Conservation (phyloP, 2,113 vertebrate species). For the Sebastes schlegelii region DNA sequence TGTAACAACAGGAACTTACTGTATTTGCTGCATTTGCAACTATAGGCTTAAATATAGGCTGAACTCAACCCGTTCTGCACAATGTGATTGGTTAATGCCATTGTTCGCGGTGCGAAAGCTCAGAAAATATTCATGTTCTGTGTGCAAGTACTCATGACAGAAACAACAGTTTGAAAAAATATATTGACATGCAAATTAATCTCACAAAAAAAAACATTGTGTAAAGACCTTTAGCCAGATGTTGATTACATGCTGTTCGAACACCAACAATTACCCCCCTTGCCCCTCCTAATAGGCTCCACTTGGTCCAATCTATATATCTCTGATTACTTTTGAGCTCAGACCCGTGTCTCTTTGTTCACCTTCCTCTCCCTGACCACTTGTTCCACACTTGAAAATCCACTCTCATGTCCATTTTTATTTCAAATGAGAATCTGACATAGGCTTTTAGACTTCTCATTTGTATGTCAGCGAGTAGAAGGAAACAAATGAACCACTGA, state of each 20-base stretch:
- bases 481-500: neutral
- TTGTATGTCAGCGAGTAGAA: neutral
- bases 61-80: too few relatives aligned
- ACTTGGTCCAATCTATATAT: neutral
- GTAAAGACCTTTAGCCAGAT: neutral
- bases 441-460: neutral
- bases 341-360: neutral
- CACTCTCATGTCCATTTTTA: neutral
- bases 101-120: too few relatives aligned
- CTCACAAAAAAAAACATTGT: too few relatives aligned
- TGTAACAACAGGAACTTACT: too few relatives aligned
- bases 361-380: neutral
- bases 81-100: too few relatives aligned
- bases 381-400: constrained; percentile 9
- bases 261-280: neutral
- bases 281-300: neutral
- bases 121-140: too few relatives aligned
- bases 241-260: neutral
- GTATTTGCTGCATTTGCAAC: too few relatives aligned
- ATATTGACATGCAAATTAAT: too few relatives aligned
- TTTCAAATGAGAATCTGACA: constrained; percentile 7
- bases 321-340: neutral
- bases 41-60: too few relatives aligned
- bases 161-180: too few relatives aligned
- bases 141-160: too few relatives aligned